phyloP scores from a whole-genome alignment of 2,888 invertebrate genomes.

The Ctenicera cuprea region DNA sequence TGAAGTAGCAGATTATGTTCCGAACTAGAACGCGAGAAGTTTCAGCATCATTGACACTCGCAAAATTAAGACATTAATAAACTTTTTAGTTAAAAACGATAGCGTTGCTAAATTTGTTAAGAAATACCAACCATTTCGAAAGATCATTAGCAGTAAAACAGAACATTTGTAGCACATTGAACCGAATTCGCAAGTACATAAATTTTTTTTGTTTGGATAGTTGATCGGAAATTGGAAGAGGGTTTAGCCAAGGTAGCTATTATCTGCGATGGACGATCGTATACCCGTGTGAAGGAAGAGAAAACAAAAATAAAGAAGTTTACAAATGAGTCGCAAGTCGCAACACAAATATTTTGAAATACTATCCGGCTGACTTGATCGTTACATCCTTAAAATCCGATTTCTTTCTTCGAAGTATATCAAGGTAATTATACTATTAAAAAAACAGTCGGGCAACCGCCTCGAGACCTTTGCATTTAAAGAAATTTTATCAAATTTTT shows the following conservation, averaged over 20 bases:
- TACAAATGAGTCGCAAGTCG: neutral
- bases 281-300: neutral
- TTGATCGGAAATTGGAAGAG: neutral
- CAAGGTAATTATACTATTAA: too few relatives aligned
- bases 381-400: neutral
- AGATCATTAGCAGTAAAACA: neutral
- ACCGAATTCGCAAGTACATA: conserved; percentile 2
- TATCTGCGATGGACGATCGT: neutral
- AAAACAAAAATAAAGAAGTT: conserved; percentile 9
- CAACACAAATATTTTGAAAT: conserved; percentile 15
- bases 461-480: too few relatives aligned
- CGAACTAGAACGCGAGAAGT: too few relatives aligned
- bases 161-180: neutral
- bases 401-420: neutral
- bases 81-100: too few relatives aligned
- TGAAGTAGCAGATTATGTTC: too few relatives aligned
- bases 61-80: too few relatives aligned
- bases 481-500: too few relatives aligned
- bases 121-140: neutral
- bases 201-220: neutral
- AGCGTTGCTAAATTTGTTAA: too few relatives aligned
- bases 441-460: too few relatives aligned
- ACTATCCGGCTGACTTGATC: neutral
- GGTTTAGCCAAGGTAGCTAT: neutral
- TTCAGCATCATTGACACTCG: neutral